phyloP scores from a whole-genome alignment of 1,140 invertebrate species.

The Hirudo medicinalis region DNA sequence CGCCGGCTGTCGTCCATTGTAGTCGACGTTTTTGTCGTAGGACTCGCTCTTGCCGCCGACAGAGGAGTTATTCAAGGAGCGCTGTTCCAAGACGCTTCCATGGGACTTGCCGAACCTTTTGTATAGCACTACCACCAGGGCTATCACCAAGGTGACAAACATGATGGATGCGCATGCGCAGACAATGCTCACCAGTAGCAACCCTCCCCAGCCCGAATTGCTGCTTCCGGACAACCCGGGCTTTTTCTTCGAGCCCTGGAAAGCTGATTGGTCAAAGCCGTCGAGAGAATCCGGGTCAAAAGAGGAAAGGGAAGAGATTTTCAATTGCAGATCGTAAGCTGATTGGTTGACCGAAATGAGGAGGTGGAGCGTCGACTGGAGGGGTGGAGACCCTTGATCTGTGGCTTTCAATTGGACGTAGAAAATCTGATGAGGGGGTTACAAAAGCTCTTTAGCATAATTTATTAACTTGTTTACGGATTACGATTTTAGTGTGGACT shows the following conservation, averaged over 20 bases:
- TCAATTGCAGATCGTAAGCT: not conserved
- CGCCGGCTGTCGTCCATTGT: not conserved
- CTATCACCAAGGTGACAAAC: not conserved
- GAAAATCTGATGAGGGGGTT: not conserved
- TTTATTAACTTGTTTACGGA: no score
- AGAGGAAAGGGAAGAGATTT: not conserved
- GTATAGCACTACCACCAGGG: not conserved
- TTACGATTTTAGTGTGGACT: no score
- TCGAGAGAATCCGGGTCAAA: not conserved
- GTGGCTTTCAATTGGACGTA: conserved; percentile 9
- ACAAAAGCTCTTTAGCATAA: no score
- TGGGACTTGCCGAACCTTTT: not conserved
- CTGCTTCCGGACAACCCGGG: no score
- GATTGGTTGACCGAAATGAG: not conserved
- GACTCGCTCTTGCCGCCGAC: no score
- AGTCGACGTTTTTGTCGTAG: no score
- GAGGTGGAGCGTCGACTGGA: not conserved
- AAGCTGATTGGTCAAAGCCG: not conserved
- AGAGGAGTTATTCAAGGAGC: no score
- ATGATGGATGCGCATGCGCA: conserved; percentile 1
- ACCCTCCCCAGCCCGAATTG: not conserved
- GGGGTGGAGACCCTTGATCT: not conserved
- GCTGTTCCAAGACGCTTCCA: no score
- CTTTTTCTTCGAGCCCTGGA: not conserved
- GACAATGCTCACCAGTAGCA: not conserved